Base-by-base conservation (phyloP, 2,888 invertebrate genomes). In the Parascotia fuliginaria region DNA sequence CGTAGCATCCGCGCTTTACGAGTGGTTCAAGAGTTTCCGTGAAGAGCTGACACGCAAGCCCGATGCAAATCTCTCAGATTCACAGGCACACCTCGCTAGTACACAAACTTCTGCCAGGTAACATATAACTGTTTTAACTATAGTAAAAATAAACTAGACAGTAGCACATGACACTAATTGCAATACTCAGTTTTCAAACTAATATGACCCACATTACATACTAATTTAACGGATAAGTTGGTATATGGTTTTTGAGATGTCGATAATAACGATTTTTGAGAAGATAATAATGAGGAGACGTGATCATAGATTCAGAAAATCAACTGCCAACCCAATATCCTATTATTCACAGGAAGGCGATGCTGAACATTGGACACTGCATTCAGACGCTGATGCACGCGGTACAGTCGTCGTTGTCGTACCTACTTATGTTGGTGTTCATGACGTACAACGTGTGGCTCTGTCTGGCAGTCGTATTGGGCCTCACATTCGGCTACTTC, bases 401-500 rank as follows among this genome's bases (percentile, higher is more conserved):
- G 64, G 73, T 98, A 9, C 98, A 98, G 87, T 96, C 98, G 66
- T 94, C 97, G 22, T 88, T 98, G 48, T 97, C 98, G 48, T 98
- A 98, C 91, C 94, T 98, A 75, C 94, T 98, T 16, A 98, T 98
- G 98, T 89, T 98, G 87, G 96, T 98, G 70, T 98, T 98, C 90
- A 98, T 98, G 98, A 98, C 98, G 1, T 98, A 98, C 94, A 98
- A 98, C 85, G 95, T 96, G 34, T 98, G 97, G 97, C 94, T 98
- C 53, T 98, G 98, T 81, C 70, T 98, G 43, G 97, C 97, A 3
- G 96, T 98, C 9, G 95, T 98, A 2, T 79, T 96, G 1, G 98
- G 98, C 0, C 96, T 98, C n/a, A 97, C 96, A 0, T 92, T 96
- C 19, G 98, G 98, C 9, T 98, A 98, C 89, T 98, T 98, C 90